A percentile compares a stretch with the other conserved stretches of the same genome.
Evolutionary conservation across 2,113 vertebrate genomes (phyloP).

Genomic region (Megaceryle maxima): DNA sequence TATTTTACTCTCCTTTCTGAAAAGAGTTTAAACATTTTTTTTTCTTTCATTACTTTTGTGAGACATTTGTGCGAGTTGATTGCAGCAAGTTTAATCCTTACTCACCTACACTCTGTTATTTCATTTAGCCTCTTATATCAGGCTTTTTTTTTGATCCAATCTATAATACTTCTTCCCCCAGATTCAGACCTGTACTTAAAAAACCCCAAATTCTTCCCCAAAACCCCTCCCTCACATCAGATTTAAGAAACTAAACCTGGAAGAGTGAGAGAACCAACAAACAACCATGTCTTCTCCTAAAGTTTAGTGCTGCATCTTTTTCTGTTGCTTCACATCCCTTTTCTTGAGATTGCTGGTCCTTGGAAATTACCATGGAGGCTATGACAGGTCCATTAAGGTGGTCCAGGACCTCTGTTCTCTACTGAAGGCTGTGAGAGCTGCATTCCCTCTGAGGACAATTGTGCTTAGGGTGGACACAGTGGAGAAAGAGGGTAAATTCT

Average conservation of each 20-base stretch:
- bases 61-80: not conserved
- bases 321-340: not conserved
- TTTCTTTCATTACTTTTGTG: not conserved
- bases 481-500: not conserved
- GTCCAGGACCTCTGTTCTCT: not conserved
- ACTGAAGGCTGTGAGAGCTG: not conserved
- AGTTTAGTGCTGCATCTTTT: not conserved
- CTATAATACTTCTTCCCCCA: not conserved
- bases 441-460: not conserved
- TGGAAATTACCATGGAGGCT: not conserved
- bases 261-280: not conserved
- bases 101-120: not conserved
- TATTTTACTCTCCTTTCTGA: conserved; percentile 12
- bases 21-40: not conserved
- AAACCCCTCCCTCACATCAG: not conserved
- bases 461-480: not conserved
- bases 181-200: not conserved
- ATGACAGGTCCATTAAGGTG: not conserved
- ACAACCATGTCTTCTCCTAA: not conserved
- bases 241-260: not conserved
- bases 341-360: not conserved
- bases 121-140: not conserved
- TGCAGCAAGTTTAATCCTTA: not conserved
- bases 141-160: not conserved
- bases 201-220: not conserved